Evolutionary conservation across 2,113 vertebrate genomes (phyloP), one percentile per base, ranked within the genome.

Genomic region (Tympanuchus pallidicinctus): DNA sequence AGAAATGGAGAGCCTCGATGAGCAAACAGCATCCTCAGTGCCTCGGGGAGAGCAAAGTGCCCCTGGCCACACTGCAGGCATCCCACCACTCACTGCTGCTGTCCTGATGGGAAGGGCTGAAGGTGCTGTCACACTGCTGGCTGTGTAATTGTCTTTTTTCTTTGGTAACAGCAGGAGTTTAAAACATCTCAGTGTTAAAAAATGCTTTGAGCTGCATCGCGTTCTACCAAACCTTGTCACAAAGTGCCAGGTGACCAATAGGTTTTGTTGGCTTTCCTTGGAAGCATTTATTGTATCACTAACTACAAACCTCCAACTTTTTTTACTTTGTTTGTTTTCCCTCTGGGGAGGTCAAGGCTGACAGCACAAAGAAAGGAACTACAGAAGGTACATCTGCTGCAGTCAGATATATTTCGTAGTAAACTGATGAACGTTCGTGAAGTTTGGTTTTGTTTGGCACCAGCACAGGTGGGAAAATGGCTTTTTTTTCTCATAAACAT

Each of bases 1-100:
- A 54, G 98, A 99, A 74, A 99, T 99, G 98, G 99, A 99, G 52
- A 78, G 56, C 11, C 97, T 99, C 15, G 93, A 95, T 47, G 52
- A 91, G 15, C 97, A 95, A 48, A 70, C 88, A 10, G 80, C 40
- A 8, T 30, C 71, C 45, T 50, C 64, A 63, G 38, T 71, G 52
- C 48, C 77, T 61, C 48, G 16, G 61, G 45, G 42, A 70, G 88
- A 63, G 38, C 61, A 64, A 64, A 19, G 43, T 36, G 42, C 36
- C 83, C 30, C 30, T 6, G 47, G n/a, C 10, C 14, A 56, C 2
- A 2, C 71, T 22, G 72, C 75, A 13, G 47, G 54, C 7, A 40
- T 60, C 4, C 70, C 70, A 4, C 4, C 75, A 2, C 21, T 52
- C 18, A 40, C 52, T 64, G 82, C 88, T 30, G 76, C 94, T 96